These are phyloP conservation scores for Cyphomyrus plagiostoma DNA, from an alignment of 2,113 vertebrate genomes.

Conservation along the genomic window DNA sequence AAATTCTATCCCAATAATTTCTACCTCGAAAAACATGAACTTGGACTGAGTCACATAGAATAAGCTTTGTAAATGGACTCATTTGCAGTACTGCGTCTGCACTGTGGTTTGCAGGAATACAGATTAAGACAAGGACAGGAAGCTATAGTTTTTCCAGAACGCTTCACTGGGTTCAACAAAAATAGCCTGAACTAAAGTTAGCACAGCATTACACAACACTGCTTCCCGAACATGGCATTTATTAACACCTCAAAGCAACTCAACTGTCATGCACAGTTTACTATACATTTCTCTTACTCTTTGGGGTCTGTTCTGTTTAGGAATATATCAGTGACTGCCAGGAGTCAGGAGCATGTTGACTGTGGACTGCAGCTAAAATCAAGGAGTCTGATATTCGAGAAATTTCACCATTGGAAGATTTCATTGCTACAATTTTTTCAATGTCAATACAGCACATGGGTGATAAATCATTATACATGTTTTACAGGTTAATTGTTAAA, in stretches of 20 bases:
- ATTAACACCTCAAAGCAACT: conserved; percentile 21
- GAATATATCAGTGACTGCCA: neutral
- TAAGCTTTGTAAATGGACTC: no score
- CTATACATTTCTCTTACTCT: neutral
- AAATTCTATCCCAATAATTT: neutral
- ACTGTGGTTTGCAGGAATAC: conserved; percentile 3
- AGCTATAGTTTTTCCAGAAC: conserved; percentile 21
- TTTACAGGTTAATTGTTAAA: neutral
- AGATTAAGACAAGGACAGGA: neutral
- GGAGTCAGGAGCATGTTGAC: neutral
- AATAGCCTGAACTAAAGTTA: conserved; percentile 33
- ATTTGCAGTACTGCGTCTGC: neutral
- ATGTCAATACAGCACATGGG: neutral
- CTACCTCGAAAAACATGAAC: neutral
- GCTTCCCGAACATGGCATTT: conserved; percentile 23
- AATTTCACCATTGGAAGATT: neutral
- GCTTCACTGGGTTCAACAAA: conserved; percentile 26
- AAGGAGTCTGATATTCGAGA: neutral
- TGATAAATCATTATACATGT: neutral
- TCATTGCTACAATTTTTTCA: neutral
- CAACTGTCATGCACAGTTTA: conserved; percentile 13
- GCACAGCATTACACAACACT: conserved; percentile 5
- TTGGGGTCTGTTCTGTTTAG: neutral
- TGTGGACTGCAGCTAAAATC: neutral
- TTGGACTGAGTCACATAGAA: neutral